These are phyloP conservation scores for Lordiphosa clarofinis DNA, from an alignment of 1,140 invertebrate species.

Conservation along the genomic window DNA sequence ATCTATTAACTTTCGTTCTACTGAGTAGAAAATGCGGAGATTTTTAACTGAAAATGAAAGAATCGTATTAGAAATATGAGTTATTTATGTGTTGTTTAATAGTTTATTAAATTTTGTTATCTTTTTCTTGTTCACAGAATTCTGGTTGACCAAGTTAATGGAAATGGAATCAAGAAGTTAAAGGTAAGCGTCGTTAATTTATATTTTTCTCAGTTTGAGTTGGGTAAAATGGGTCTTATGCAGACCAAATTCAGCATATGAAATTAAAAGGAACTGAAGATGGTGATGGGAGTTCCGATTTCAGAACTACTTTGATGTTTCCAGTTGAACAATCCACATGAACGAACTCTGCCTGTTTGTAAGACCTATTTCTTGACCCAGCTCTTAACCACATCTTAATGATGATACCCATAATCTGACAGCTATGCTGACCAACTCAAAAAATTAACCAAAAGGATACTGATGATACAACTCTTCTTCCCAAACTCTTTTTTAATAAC, in stretches of 20 bases:
- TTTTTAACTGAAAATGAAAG: conserved; percentile 35
- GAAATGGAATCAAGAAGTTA: no score
- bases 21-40: conserved; percentile 67
- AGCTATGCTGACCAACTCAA: conserved; percentile 44
- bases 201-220: no score
- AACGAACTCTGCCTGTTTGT: no score
- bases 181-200: no score
- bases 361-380: no score
- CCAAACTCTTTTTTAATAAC: not conserved
- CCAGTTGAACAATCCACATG: no score
- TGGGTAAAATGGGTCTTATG: no score
- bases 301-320: no score
- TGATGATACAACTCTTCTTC: conserved; percentile 19
- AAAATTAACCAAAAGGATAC: conserved; percentile 61
- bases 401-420: conserved; percentile 45
- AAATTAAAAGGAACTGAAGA: not conserved
- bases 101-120: not conserved
- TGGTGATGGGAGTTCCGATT: no score
- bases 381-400: conserved; percentile 24
- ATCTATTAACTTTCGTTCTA: conserved; percentile 76
- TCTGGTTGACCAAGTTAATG: no score
- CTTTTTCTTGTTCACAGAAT: conserved; percentile 1
- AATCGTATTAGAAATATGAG: not conserved
- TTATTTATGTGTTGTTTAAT: no score
- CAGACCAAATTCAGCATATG: not conserved